phyloP scores from a whole-genome alignment of 1,140 invertebrate species.

The Bombus confusus region DNA sequence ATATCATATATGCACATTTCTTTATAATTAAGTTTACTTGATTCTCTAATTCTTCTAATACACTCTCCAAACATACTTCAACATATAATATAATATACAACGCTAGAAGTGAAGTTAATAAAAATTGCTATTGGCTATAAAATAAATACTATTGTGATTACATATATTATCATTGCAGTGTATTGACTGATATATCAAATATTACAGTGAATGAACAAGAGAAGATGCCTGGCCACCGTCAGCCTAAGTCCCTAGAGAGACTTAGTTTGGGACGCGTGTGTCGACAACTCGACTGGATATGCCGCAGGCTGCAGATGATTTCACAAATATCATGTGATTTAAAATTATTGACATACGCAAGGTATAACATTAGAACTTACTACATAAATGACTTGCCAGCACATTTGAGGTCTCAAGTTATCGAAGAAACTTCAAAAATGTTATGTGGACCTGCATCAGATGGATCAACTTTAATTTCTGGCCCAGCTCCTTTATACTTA shows the following conservation, averaged over 20 bases:
- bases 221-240: slow-evolving; percentile 81
- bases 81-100: not conserved
- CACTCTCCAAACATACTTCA: not conserved
- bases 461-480: slow-evolving; percentile 76
- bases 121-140: no score
- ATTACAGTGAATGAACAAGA: slow-evolving; percentile 70
- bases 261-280: slow-evolving; percentile 80
- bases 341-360: slow-evolving; percentile 77
- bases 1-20: not conserved
- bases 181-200: slow-evolving; percentile 1
- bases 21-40: not conserved
- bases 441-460: slow-evolving; percentile 76
- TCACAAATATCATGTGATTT: slow-evolving; percentile 80
- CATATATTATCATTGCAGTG: not conserved
- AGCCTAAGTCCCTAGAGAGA: slow-evolving; percentile 78
- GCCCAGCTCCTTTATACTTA: slow-evolving; percentile 80
- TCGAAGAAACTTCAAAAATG: slow-evolving; percentile 78
- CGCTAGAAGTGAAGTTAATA: not conserved
- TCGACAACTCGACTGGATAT: slow-evolving; percentile 79
- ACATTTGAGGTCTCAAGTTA: slow-evolving; percentile 76
- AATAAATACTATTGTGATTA: not conserved
- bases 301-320: slow-evolving; percentile 78
- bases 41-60: not conserved
- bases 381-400: slow-evolving; percentile 79
- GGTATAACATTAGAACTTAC: slow-evolving; percentile 79